phyloP scores from a whole-genome alignment of 2,888 invertebrate species.

The Odontomyia ornata region DNA sequence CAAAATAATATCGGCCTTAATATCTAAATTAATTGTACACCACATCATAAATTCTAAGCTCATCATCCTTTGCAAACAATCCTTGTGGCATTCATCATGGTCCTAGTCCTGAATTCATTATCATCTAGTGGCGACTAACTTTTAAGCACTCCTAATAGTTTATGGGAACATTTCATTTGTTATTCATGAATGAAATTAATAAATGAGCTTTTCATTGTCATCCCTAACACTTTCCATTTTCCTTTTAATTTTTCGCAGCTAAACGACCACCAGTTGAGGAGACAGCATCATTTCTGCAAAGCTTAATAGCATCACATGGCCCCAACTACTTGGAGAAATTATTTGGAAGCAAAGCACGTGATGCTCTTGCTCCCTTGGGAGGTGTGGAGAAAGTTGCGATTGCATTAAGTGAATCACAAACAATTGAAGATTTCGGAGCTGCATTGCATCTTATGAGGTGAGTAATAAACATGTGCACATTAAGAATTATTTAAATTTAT shows the following conservation, averaged over 20 bases:
- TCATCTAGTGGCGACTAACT: not conserved
- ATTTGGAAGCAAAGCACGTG: slow-evolving; percentile 93
- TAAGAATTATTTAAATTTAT: too few relatives aligned
- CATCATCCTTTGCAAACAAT: too few relatives aligned
- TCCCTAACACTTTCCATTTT: slow-evolving; percentile 46
- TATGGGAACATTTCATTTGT: not conserved
- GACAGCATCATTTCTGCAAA: slow-evolving; percentile 93
- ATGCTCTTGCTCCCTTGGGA: slow-evolving; percentile 89
- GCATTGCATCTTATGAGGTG: slow-evolving; percentile 65
- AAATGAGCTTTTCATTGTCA: slow-evolving; percentile 23
- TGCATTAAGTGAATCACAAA: slow-evolving; percentile 91
- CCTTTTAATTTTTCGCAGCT: slow-evolving; percentile 68
- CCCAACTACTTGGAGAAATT: slow-evolving; percentile 96
- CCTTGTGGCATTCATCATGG: too few relatives aligned
- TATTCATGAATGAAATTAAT: slow-evolving; percentile 33
- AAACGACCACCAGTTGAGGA: slow-evolving; percentile 97
- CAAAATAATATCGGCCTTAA: too few relatives aligned
- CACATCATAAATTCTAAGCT: too few relatives aligned
- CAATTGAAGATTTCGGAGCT: slow-evolving; percentile 85
- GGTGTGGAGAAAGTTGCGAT: slow-evolving; percentile 96
- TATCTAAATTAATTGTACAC: too few relatives aligned
- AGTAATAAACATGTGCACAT: too few relatives aligned
- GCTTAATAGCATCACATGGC: slow-evolving; percentile 92
- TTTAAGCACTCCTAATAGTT: slow-evolving; percentile 22
- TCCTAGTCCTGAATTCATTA: too few relatives aligned